Evolutionary conservation across 2,797 vertebrate genomes (phyloP).

Genomic region (Phrynocephalus vlangalii): DNA sequence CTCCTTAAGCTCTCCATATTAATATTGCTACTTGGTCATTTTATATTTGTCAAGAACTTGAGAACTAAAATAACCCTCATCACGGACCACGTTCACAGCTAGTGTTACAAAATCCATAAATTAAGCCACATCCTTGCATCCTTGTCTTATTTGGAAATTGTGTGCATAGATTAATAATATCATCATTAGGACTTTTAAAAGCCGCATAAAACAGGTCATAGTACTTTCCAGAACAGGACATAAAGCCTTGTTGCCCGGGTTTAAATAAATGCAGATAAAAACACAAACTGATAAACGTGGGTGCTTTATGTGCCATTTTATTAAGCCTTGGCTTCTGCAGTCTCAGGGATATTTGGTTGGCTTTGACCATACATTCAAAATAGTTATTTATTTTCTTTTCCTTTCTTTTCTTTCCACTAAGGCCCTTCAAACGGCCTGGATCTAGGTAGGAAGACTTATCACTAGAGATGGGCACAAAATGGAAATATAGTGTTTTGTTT

Average conservation of each 20-base stretch:
- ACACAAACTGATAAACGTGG: not conserved
- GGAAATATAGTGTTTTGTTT: too few relatives aligned
- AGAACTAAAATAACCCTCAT: not conserved
- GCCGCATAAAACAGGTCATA: not conserved
- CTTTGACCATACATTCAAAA: not conserved
- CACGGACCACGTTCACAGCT: not conserved
- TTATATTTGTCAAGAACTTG: not conserved
- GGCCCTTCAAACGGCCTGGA: not conserved
- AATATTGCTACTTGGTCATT: conserved; percentile 6
- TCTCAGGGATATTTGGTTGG: conserved; percentile 19
- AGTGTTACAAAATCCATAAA: not conserved
- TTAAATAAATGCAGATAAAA: conserved; percentile 17
- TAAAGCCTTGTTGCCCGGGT: not conserved
- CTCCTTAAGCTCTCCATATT: not conserved
- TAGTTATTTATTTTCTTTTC: too few relatives aligned
- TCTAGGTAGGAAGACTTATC: not conserved
- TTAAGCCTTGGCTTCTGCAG: not conserved
- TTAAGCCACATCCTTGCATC: not conserved
- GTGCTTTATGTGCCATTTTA: not conserved
- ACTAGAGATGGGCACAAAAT: too few relatives aligned
- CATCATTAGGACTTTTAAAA: not conserved
- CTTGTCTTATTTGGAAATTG: not conserved
- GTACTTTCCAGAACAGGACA: not conserved
- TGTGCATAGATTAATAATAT: not conserved
- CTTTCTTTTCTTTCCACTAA: too few relatives aligned